Base-by-base conservation (phyloP, 2,113 vertebrate genomes). In the Mohoua ochrocephala region DNA sequence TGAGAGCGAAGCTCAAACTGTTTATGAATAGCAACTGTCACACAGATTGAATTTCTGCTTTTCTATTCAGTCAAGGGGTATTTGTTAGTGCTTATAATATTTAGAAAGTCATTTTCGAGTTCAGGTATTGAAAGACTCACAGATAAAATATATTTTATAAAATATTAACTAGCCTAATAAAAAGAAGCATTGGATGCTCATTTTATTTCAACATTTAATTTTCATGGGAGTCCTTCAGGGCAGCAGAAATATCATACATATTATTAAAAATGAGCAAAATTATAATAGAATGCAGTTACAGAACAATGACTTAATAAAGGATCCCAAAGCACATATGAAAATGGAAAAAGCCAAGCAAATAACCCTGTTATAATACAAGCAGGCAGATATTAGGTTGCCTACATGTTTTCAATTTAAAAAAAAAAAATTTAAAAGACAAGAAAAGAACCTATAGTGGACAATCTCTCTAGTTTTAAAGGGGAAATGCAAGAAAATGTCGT, bases 141-240 rank as follows among this genome's bases (percentile, higher is more conserved):
- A 56, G 87, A 97, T 86, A 83, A 91, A 84, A 95, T 56, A n/a
- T 23, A 63, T 91, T 96, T 88, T 88, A 84, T 92, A 94, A 95
- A 85, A 95, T 87, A 96, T 91, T 84, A 97, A 80, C 76, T 81
- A 54, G 53, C 14, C 28, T 91, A 95, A 81, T 56, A 90, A 67
- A 88, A 97, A 81, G 35, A 96, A 87, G 63, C 44, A 80, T 73
- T 64, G 68, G 28, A 33, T 79, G 56, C 88, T 94, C 80, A 69
- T 95, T 97, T 96, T 95, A 93, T 94, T 97, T 97, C 96, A 96
- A 94, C 65, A 86, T 94, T 91, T 93, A 92, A 96, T 97, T 98
- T 97, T 95, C 89, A 92, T 50, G n/a, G 61, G 82, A 93, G 75
- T 96, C 94, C 95, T 96, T 95, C 68, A 94, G 93, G 94, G 91